These are phyloP conservation scores for Myotis pilosus DNA, from an alignment of 2,797 vertebrate genomes.

Conservation along the genomic window DNA sequence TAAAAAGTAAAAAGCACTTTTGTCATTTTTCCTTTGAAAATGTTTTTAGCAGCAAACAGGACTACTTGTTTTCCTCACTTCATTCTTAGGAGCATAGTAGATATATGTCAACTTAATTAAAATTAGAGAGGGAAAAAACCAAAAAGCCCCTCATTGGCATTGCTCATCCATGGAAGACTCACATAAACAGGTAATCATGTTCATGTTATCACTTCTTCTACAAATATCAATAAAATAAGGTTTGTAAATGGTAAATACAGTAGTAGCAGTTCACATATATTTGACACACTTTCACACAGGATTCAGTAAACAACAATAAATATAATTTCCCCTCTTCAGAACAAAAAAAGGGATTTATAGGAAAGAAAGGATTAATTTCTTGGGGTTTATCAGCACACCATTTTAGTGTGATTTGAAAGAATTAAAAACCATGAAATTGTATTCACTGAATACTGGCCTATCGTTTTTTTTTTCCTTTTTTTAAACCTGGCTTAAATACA, in stretches of 20 bases:
- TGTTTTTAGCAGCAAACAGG: slow-evolving; percentile 86
- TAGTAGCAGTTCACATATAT: slow-evolving; percentile 79
- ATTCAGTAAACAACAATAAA: slow-evolving; percentile 84
- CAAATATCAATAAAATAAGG: slow-evolving; percentile 74
- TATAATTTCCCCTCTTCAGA: slow-evolving; percentile 81
- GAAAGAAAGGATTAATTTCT: slow-evolving; percentile 46
- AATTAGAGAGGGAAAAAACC: slow-evolving; percentile 61
- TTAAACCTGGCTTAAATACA: slow-evolving; percentile 79
- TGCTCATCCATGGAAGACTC: slow-evolving; percentile 68
- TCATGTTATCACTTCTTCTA: slow-evolving; percentile 62
- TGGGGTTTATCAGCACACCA: slow-evolving; percentile 78
- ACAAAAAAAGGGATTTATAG: slow-evolving; percentile 57
- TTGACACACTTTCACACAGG: slow-evolving; percentile 81
- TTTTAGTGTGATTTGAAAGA: slow-evolving; percentile 79
- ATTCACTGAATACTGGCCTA: slow-evolving; percentile 74
- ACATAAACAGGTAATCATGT: slow-evolving; percentile 67
- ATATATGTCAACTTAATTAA: slow-evolving; percentile 74
- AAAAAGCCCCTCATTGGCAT: slow-evolving; percentile 56
- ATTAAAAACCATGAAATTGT: slow-evolving; percentile 78
- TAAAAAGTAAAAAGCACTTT: slow-evolving; percentile 81
- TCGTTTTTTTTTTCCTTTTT: slow-evolving; percentile 75
- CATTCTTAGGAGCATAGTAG: slow-evolving; percentile 81
- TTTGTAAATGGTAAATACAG: slow-evolving; percentile 75
- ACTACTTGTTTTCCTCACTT: slow-evolving; percentile 82
- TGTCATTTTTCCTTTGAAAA: slow-evolving; percentile 81